A percentile compares a stretch with the other conserved stretches of the same genome.
phyloP scores from a whole-genome alignment of 2,888 invertebrate genomes.

The Caradrina kadenii region DNA sequence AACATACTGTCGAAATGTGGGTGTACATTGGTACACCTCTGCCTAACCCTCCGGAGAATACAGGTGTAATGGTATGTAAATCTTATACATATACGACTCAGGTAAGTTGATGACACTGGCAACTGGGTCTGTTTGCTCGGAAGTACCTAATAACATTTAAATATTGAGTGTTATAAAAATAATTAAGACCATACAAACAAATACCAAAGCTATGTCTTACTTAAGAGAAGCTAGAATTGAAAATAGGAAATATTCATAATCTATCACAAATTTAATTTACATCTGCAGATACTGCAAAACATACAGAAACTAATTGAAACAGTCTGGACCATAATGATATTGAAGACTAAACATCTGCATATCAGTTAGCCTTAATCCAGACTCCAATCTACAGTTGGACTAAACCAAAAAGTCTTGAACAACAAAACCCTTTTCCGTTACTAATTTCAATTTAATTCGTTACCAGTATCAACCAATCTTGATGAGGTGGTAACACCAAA shows the following conservation, averaged over 20 bases:
- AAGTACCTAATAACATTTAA: constrained; percentile 3
- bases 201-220: background rate
- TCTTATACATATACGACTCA: too few species aligned
- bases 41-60: too few species aligned
- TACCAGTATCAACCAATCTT: constrained; percentile 56
- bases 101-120: too few species aligned
- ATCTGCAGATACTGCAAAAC: too few species aligned
- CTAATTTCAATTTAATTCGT: constrained; percentile 52
- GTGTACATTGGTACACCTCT: too few species aligned
- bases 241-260: background rate
- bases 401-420: constrained; percentile 39
- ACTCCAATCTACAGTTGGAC: background rate
- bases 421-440: constrained; percentile 42
- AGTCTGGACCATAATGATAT: background rate
- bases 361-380: background rate
- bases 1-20: too few species aligned
- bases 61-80: too few species aligned
- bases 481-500: constrained; percentile 62
- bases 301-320: background rate
- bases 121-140: too few species aligned
- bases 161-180: background rate
- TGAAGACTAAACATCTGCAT: background rate
- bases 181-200: background rate
- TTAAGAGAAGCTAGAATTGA: background rate
- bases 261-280: too few species aligned